A percentile compares a stretch with the other conserved stretches of the same genome.
Conservation (phyloP, 53 echinoderm and acorn worm genomes). For the Luidia sarsii region DNA sequence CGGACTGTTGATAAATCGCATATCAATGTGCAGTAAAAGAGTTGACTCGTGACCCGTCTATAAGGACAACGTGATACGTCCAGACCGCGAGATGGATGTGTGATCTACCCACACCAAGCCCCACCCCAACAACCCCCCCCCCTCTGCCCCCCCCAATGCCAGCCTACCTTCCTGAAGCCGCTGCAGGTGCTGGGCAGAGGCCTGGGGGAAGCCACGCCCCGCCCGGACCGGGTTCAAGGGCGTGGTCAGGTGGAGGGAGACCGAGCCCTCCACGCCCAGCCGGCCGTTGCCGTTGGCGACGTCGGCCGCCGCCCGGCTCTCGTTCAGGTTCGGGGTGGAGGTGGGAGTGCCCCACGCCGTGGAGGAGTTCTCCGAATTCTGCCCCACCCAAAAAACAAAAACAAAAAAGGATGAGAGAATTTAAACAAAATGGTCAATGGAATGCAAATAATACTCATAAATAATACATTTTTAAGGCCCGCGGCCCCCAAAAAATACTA, state of each 20-base stretch:
- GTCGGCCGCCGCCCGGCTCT: constrained; percentile 35
- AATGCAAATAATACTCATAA: too few species aligned
- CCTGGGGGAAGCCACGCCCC: constrained; percentile 62
- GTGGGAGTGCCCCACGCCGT: constrained; percentile 81
- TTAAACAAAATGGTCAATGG: background rate
- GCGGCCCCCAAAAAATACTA: too few species aligned
- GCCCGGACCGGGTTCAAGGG: constrained; percentile 72
- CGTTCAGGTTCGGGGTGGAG: constrained; percentile 79
- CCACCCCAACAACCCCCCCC: too few species aligned
- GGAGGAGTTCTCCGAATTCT: constrained; percentile 63
- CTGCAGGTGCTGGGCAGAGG: constrained; percentile 50
- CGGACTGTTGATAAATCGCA: too few species aligned
- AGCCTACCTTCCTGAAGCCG: constrained; percentile 59
- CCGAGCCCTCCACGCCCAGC: constrained; percentile 35
- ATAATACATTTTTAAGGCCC: background rate
- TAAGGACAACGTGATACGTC: too few species aligned
- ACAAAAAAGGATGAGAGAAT: background rate
- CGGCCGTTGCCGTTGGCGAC: constrained; percentile 28
- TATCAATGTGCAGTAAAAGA: too few species aligned
- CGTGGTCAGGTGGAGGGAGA: constrained; percentile 49
- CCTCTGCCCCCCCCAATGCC: too few species aligned
- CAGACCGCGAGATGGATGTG: too few species aligned
- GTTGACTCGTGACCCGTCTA: too few species aligned
- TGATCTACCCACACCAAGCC: too few species aligned
- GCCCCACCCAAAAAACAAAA: background rate